Conservation (phyloP, 2,113 vertebrate species). For the Xenus cinereus region DNA sequence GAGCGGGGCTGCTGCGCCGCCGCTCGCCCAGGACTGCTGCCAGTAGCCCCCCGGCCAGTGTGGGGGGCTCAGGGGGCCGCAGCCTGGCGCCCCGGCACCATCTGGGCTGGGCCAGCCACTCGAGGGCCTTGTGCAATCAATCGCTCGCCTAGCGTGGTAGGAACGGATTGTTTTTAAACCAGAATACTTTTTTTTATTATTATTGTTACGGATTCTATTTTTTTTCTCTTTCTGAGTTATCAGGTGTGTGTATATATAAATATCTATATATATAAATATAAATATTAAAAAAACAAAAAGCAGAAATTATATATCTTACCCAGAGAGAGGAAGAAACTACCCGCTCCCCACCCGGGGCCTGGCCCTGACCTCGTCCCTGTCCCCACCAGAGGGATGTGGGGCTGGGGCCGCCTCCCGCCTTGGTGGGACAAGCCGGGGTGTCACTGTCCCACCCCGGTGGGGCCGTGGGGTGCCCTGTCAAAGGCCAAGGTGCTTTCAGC, state of each 20-base stretch:
- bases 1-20: background rate
- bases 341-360: background rate
- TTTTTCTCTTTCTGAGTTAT: constrained; percentile 79
- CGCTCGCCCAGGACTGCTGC: background rate
- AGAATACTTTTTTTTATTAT: constrained; percentile 85
- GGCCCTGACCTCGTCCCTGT: background rate
- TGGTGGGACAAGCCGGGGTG: background rate
- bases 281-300: constrained; percentile 70
- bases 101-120: constrained; percentile 60
- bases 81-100: background rate
- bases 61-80: background rate
- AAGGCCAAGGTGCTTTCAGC: background rate
- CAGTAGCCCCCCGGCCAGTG: background rate
- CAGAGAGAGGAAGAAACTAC: constrained; percentile 52
- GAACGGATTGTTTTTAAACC: constrained; percentile 81
- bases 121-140: constrained; percentile 79
- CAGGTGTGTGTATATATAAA: constrained; percentile 80
- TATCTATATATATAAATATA: constrained; percentile 76
- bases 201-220: constrained; percentile 85
- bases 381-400: background rate
- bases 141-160: constrained; percentile 72
- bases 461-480: accelerated
- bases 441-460: no score
- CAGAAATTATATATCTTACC: constrained; percentile 75
- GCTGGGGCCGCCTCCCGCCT: accelerated